Conservation (phyloP, 2,888 invertebrate genomes). For the Lasioglossum malachurum region DNA sequence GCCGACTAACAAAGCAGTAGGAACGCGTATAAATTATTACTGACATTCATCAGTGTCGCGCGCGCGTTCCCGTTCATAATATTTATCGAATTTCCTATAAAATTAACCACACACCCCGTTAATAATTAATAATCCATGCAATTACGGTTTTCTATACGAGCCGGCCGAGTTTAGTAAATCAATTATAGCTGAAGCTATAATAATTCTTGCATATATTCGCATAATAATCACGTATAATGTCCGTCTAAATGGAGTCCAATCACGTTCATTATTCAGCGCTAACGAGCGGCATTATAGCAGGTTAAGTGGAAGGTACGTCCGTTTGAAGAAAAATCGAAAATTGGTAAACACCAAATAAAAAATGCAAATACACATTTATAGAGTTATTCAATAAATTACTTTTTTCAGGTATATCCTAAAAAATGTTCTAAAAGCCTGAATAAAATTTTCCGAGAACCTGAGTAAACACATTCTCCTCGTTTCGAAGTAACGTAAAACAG, state of each 20-base stretch:
- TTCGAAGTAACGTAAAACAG: not conserved
- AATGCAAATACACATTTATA: not conserved
- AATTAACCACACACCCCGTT: not conserved
- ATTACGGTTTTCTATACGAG: not conserved
- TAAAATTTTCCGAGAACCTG: not conserved
- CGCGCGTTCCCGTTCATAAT: not conserved
- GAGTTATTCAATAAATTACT: too few species aligned
- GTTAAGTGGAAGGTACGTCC: not conserved
- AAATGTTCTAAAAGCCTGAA: not conserved
- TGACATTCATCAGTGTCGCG: not conserved
- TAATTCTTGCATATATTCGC: constrained; percentile 1
- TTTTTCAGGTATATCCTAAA: too few species aligned
- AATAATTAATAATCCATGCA: not conserved
- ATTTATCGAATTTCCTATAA: not conserved
- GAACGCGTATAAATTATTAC: not conserved
- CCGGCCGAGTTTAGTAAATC: not conserved
- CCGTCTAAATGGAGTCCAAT: not conserved
- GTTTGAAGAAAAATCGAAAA: not conserved
- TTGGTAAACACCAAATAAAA: not conserved
- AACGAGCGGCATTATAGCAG: not conserved
- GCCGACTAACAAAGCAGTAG: not conserved
- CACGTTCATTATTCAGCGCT: not conserved
- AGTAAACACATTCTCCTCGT: not conserved
- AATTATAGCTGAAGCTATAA: not conserved
- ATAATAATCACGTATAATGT: not conserved